Conservation (phyloP, 2,888 invertebrate genomes). For the Gastrophysa polygoni region DNA sequence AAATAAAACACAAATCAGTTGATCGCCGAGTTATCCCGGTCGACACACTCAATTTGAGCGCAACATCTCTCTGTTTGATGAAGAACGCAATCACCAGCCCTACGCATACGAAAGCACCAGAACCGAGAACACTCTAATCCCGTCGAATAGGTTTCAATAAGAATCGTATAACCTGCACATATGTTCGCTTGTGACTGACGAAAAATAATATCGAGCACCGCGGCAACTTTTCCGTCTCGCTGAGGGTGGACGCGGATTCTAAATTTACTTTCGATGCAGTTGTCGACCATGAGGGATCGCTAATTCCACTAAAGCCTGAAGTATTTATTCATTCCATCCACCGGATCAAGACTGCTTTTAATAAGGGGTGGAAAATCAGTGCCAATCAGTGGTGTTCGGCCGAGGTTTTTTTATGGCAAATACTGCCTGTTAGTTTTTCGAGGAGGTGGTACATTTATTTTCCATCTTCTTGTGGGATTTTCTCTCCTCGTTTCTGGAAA, state of each 20-base stretch:
- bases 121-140: conserved; percentile 47
- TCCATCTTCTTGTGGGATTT: too few species aligned
- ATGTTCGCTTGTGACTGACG: conserved; percentile 55
- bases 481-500: too few species aligned
- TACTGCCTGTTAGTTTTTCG: too few species aligned
- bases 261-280: conserved; percentile 49
- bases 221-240: neutral
- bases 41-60: conserved; percentile 50
- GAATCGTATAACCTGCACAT: conserved; percentile 61
- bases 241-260: conserved; percentile 30
- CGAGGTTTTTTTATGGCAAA: too few species aligned
- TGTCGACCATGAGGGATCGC: conserved; percentile 52
- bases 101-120: conserved; percentile 20
- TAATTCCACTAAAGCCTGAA: conserved; percentile 54
- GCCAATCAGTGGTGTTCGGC: conserved; percentile 34
- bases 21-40: conserved; percentile 29
- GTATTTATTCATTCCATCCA: conserved; percentile 58
- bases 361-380: conserved; percentile 47
- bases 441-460: too few species aligned
- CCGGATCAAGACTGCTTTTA: conserved; percentile 53
- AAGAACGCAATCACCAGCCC: conserved; percentile 31
- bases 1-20: neutral
- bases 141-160: conserved; percentile 58
- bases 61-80: conserved; percentile 37
- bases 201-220: conserved; percentile 47